phyloP scores from a whole-genome alignment of 2,888 invertebrate species.

The Lasioglossum morio region DNA sequence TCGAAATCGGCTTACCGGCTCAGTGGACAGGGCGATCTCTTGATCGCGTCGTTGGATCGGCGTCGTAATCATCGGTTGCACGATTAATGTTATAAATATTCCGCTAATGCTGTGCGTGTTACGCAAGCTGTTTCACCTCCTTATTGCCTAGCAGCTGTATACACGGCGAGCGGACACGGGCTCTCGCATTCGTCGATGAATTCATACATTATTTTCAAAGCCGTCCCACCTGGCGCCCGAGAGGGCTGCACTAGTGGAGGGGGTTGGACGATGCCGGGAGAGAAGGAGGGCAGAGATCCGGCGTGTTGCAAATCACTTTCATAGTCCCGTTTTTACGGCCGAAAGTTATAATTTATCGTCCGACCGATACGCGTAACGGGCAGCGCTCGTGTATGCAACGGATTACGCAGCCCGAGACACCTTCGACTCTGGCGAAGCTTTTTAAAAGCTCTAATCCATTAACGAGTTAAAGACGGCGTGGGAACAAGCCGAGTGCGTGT shows the following conservation, averaged over 20 bases:
- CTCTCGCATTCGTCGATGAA: slow-evolving; percentile 56
- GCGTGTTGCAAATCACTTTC: slow-evolving; percentile 77
- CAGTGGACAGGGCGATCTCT: slow-evolving; percentile 64
- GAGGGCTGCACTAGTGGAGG: neutral
- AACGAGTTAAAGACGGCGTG: slow-evolving; percentile 72
- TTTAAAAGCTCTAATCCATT: slow-evolving; percentile 73
- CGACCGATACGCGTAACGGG: slow-evolving; percentile 61
- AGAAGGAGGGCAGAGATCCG: slow-evolving; percentile 29
- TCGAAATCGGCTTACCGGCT: slow-evolving; percentile 45
- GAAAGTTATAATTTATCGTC: slow-evolving; percentile 77
- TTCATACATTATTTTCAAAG: slow-evolving; percentile 62
- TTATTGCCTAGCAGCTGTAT: slow-evolving; percentile 49
- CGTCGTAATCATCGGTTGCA: slow-evolving; percentile 70
- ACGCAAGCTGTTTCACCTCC: slow-evolving; percentile 59
- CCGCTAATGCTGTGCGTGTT: slow-evolving; percentile 65
- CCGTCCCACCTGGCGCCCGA: slow-evolving; percentile 33
- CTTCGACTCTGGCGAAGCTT: slow-evolving; percentile 55
- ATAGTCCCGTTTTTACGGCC: slow-evolving; percentile 78
- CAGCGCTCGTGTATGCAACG: slow-evolving; percentile 48
- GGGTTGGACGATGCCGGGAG: neutral
- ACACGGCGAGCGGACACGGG: slow-evolving; percentile 53
- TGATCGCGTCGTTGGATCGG: slow-evolving; percentile 39
- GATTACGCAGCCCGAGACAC: slow-evolving; percentile 67
- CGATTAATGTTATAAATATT: slow-evolving; percentile 79
- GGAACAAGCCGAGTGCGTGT: slow-evolving; percentile 63